Evolutionary conservation across 2,113 vertebrate genomes (phyloP).

Genomic region (Centropus unirufus): DNA sequence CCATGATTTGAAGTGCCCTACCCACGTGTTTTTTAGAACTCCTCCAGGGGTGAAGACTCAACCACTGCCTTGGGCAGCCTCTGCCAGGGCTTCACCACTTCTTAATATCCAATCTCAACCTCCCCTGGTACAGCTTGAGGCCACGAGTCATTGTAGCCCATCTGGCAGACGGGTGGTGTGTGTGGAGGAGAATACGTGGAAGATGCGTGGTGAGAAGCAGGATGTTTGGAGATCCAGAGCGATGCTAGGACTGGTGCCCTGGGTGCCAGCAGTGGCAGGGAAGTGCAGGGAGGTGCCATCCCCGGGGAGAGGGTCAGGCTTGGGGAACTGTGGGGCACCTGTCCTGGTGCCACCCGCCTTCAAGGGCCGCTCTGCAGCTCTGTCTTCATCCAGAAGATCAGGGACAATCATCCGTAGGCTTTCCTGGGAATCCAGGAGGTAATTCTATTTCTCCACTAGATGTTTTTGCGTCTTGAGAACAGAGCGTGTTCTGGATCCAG

Average conservation of each 20-base stretch:
- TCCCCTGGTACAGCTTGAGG: too few relatives aligned
- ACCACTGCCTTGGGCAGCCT: too few relatives aligned
- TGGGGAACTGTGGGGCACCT: background rate
- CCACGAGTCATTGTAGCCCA: background rate
- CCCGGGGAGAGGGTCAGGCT: background rate
- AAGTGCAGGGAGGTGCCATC: background rate
- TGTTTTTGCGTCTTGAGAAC: background rate
- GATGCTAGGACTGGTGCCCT: background rate
- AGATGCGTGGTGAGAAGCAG: background rate
- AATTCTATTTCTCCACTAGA: background rate
- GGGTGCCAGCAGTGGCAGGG: background rate
- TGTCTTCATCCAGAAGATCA: background rate
- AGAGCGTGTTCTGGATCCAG: background rate
- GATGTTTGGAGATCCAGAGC: background rate
- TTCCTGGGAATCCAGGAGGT: background rate
- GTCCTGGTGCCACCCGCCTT: fast-evolving
- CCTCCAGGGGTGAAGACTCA: too few relatives aligned
- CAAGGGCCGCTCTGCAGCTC: background rate
- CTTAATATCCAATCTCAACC: too few relatives aligned
- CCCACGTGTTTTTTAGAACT: too few relatives aligned
- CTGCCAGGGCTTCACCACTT: too few relatives aligned
- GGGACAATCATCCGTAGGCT: background rate
- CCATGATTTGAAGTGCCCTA: too few relatives aligned
- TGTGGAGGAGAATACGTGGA: background rate
- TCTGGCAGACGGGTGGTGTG: background rate